A percentile compares a stretch with the other conserved stretches of the same genome.
These are phyloP conservation scores for Coelinius sp. DNA, from an alignment of 2,888 invertebrate genomes.

Conservation along the genomic window DNA sequence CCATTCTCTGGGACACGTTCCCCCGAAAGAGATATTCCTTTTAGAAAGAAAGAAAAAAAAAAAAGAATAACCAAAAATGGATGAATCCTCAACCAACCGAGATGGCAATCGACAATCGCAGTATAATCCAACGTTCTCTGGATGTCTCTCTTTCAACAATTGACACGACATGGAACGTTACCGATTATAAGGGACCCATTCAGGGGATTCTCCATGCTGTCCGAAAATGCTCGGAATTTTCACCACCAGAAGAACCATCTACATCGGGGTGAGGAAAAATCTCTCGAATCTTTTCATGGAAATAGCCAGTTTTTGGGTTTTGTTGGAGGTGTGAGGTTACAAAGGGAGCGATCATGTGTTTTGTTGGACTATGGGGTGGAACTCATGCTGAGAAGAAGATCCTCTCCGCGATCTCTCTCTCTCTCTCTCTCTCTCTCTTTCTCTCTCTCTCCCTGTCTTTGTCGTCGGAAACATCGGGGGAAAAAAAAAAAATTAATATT, in stretches of 20 bases:
- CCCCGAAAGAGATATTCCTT: conserved; percentile 17
- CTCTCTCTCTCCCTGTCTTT: neutral
- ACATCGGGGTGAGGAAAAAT: neutral
- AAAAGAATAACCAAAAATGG: conserved; percentile 27
- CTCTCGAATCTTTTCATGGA: conserved; percentile 23
- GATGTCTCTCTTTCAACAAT: conserved; percentile 43
- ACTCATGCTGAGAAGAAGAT: neutral
- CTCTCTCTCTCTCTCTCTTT: too few species aligned
- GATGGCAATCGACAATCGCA: conserved; percentile 27
- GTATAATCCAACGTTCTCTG: conserved; percentile 16
- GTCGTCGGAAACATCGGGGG: neutral
- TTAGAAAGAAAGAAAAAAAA: conserved; percentile 18
- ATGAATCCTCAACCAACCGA: conserved; percentile 25
- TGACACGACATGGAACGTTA: conserved; percentile 57
- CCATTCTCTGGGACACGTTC: conserved; percentile 31
- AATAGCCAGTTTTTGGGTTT: conserved; percentile 47
- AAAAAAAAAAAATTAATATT: neutral
- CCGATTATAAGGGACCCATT: conserved; percentile 62
- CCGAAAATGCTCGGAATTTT: conserved; percentile 49
- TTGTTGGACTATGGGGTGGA: conserved; percentile 41
- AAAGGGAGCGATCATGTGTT: conserved; percentile 64
- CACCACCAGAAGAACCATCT: conserved; percentile 1
- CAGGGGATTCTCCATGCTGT: conserved; percentile 18
- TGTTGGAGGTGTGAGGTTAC: conserved; percentile 68
- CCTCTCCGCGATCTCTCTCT: neutral